Conservation (phyloP, 2,113 vertebrate species). For the Gymnogyps californianus region DNA sequence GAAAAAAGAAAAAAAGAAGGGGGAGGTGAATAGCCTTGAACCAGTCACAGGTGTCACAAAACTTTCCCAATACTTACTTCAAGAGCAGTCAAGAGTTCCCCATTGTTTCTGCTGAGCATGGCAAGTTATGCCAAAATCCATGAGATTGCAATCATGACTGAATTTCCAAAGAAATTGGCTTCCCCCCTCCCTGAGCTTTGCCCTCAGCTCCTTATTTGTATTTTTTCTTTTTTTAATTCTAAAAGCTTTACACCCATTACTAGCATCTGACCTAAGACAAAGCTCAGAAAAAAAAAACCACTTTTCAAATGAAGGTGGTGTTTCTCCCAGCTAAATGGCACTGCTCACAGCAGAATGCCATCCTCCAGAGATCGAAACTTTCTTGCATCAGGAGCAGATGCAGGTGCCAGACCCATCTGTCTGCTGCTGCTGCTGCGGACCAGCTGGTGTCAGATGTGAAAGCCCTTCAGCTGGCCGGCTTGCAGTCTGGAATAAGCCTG, state of each 20-base stretch:
- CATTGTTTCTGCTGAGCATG: not conserved
- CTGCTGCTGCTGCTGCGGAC: not conserved
- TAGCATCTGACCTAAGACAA: not conserved
- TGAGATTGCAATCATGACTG: not conserved
- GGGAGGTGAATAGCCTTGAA: not conserved
- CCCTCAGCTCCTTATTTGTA: not conserved
- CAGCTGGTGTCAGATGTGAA: not conserved
- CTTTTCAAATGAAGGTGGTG: not conserved
- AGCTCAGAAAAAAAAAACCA: not conserved
- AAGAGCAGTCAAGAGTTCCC: not conserved
- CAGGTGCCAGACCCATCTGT: not conserved
- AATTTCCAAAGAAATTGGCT: not conserved
- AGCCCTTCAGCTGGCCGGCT: not conserved
- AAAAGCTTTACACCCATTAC: not conserved
- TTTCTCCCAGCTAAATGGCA: not conserved
- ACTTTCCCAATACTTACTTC: not conserved
- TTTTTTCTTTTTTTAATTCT: not conserved
- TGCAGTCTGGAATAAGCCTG: not conserved
- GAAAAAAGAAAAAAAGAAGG: too few species aligned
- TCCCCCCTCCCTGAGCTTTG: not conserved
- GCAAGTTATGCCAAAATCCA: not conserved
- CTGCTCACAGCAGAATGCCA: not conserved
- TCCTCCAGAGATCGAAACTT: not conserved
- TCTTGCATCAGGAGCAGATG: not conserved
- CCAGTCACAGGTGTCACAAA: not conserved